phyloP scores from a whole-genome alignment of 2,888 invertebrate species.

The Sinhomidia bicolor region DNA sequence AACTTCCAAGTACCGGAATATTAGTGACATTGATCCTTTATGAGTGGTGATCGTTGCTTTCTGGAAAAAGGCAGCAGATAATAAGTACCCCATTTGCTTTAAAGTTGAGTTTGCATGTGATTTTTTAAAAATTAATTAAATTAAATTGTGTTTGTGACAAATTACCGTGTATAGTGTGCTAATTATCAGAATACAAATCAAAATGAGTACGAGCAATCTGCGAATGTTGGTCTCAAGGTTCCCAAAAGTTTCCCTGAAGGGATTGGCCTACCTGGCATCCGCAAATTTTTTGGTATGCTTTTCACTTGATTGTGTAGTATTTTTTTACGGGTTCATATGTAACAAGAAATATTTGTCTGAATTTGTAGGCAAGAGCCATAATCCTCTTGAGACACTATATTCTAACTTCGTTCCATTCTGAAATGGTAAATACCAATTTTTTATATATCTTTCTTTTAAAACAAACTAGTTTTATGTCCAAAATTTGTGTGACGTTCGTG shows the following conservation, averaged over 20 bases:
- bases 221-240: conserved; percentile 47
- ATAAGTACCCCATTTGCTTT: neutral
- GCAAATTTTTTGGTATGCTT: conserved; percentile 71
- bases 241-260: conserved; percentile 61
- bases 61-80: neutral
- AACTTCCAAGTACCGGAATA: neutral
- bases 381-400: conserved; percentile 67
- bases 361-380: conserved; percentile 66
- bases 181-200: neutral
- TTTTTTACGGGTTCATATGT: no score
- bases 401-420: conserved; percentile 66
- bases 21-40: conserved; percentile 44
- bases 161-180: neutral
- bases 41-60: neutral
- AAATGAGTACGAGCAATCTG: conserved; percentile 61
- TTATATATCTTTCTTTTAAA: no score
- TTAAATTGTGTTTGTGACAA: neutral
- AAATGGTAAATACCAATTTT: conserved; percentile 70
- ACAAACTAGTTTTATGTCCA: no score
- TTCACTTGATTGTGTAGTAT: neutral
- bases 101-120: neutral
- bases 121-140: neutral
- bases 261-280: conserved; percentile 71
- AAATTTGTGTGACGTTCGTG: no score
- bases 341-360: no score